Conservation (phyloP, 2,113 vertebrate species). For the Scolopax mira region DNA sequence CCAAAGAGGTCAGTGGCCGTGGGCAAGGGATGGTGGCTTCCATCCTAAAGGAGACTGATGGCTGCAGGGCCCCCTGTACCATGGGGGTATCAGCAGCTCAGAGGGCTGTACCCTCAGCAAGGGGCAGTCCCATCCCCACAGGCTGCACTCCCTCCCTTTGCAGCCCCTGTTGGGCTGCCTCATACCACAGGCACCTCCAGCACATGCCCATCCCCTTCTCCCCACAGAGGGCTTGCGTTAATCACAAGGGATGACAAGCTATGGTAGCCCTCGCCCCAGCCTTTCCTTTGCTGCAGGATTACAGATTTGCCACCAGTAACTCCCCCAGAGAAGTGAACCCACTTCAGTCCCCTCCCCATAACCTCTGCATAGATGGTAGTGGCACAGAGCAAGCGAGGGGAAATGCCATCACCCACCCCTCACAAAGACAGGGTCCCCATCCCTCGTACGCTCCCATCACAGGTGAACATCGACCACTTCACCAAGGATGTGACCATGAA, state of each 20-base stretch:
- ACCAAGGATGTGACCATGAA: constrained; percentile 92
- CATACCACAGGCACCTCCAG: not conserved
- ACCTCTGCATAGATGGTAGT: rapidly evolving
- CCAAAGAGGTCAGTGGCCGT: constrained; percentile 85
- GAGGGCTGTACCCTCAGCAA: not conserved
- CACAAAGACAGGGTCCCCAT: not conserved
- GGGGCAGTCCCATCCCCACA: not conserved
- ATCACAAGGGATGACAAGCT: not conserved
- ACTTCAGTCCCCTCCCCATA: not conserved
- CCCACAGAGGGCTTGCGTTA: not conserved
- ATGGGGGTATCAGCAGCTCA: rapidly evolving
- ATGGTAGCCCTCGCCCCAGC: not conserved
- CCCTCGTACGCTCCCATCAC: not conserved
- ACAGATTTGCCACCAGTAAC: not conserved
- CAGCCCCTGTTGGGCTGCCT: not conserved
- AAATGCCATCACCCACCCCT: not conserved
- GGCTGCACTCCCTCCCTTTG: not conserved
- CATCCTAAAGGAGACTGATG: not conserved
- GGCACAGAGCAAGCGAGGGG: not conserved
- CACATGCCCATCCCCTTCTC: not conserved
- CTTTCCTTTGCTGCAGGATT: not conserved
- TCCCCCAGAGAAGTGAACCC: not conserved
- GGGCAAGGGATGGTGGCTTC: not conserved
- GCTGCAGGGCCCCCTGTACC: rapidly evolving
- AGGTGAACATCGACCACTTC: constrained; percentile 97